A percentile compares a stretch with the other conserved stretches of the same genome.
Conservation (phyloP, 2,113 vertebrate species). For the Mola mola region DNA sequence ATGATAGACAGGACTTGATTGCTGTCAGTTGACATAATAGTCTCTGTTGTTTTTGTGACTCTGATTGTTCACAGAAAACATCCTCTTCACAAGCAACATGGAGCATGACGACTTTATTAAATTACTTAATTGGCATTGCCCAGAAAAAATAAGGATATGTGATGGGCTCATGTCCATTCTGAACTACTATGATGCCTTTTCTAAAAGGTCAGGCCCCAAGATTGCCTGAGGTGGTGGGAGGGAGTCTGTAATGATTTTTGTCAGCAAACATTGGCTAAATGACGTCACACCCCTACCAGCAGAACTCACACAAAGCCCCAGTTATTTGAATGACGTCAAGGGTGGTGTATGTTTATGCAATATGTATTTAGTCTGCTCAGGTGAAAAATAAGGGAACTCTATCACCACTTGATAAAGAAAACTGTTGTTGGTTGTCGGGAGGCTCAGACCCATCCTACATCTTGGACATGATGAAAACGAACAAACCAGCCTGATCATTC, state of each 20-base stretch:
- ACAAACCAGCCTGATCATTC: too few relatives aligned
- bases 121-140: too few relatives aligned
- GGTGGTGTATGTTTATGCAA: not conserved
- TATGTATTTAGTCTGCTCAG: conserved; percentile 5
- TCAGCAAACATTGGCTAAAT: conserved; percentile 12
- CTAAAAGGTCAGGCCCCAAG: not conserved
- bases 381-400: not conserved
- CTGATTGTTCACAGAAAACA: not conserved
- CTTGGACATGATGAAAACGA: too few relatives aligned
- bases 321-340: conserved; percentile 30
- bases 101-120: not conserved
- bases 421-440: conserved; percentile 2
- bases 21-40: not conserved
- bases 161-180: not conserved
- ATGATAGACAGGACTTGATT: too few relatives aligned
- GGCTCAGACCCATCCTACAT: too few relatives aligned
- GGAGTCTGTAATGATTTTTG: conserved; percentile 49
- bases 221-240: conserved; percentile 26
- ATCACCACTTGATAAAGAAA: not conserved
- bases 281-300: conserved; percentile 24
- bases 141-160: not conserved
- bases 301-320: not conserved
- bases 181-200: conserved; percentile 5
- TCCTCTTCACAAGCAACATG: conserved; percentile 10
- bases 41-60: conserved; percentile 6